A percentile compares a stretch with the other conserved stretches of the same genome.
phyloP scores from a whole-genome alignment of 2,113 vertebrate genomes.

The Chaetura pelagica region DNA sequence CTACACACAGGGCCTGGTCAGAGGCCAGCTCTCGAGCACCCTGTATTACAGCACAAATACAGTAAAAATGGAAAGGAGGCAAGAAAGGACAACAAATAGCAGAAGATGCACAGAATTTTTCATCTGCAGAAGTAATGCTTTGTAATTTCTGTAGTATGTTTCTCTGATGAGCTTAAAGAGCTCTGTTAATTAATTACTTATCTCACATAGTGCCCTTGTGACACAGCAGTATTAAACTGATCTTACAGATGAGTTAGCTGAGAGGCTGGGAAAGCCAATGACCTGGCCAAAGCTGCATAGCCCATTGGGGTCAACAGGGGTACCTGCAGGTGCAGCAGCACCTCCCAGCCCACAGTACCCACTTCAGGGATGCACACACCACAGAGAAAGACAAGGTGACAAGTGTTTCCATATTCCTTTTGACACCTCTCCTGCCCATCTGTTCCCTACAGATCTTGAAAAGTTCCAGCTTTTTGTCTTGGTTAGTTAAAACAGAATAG shows the following conservation, averaged over 20 bases:
- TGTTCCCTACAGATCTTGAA: not conserved
- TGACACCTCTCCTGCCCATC: not conserved
- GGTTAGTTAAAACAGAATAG: not conserved
- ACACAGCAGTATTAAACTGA: not conserved
- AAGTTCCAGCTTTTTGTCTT: not conserved
- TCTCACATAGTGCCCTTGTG: not conserved
- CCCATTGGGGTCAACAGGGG: rapidly evolving
- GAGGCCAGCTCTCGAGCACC: rapidly evolving
- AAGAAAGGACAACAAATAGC: not conserved
- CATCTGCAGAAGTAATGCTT: not conserved
- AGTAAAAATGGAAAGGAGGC: not conserved
- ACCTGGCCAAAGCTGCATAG: not conserved
- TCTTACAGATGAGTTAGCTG: not conserved
- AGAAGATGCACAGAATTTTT: not conserved
- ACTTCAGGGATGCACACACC: not conserved
- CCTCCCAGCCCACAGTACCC: rapidly evolving
- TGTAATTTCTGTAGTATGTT: constrained; percentile 22
- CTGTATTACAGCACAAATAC: not conserved
- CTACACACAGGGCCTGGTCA: not conserved
- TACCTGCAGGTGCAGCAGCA: not conserved
- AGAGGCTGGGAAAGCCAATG: not conserved
- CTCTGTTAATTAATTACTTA: not conserved
- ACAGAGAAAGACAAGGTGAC: not conserved
- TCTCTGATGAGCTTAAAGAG: not conserved
- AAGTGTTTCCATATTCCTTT: not conserved